Evolutionary conservation across 2,888 invertebrate genomes (phyloP).

Genomic region (Lissocephala sabroskyi): DNA sequence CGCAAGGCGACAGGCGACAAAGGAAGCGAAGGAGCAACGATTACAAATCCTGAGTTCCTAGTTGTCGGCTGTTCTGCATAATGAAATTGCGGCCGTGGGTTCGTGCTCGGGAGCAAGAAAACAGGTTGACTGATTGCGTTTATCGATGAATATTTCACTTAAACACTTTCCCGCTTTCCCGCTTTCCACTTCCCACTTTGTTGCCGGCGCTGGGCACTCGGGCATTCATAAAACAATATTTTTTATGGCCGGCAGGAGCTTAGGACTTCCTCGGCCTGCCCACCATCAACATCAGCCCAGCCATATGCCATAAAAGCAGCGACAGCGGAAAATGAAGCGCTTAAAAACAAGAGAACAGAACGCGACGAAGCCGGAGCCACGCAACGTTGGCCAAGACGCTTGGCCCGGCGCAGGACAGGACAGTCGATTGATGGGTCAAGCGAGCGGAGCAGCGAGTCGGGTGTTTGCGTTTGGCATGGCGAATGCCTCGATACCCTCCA

Average conservation of each 20-base stretch:
- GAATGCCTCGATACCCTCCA: no score
- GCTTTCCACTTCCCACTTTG: no score
- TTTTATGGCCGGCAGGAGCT: slow-evolving; percentile 23
- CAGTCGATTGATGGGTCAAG: no score
- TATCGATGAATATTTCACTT: slow-evolving; percentile 34
- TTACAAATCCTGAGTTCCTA: no score
- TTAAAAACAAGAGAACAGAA: slow-evolving; percentile 18
- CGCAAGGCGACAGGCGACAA: slow-evolving; percentile 4
- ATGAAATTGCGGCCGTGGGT: slow-evolving; percentile 15
- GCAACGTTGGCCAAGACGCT: neutral
- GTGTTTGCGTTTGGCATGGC: no score
- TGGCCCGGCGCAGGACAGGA: no score
- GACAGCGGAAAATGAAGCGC: slow-evolving; percentile 52
- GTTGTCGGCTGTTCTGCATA: slow-evolving; percentile 18
- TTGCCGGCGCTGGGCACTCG: slow-evolving; percentile 21
- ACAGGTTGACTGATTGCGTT: slow-evolving; percentile 34
- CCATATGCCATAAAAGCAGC: slow-evolving; percentile 37
- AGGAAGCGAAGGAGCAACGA: no score
- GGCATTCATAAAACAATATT: slow-evolving; percentile 48
- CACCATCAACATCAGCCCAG: neutral
- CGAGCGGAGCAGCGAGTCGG: no score
- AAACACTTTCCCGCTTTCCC: no score
- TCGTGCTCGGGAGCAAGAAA: slow-evolving; percentile 10
- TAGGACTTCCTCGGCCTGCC: slow-evolving; percentile 4
- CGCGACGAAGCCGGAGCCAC: neutral